Conservation (phyloP, 2,797 vertebrate genomes). For the Crax fasciolata region DNA sequence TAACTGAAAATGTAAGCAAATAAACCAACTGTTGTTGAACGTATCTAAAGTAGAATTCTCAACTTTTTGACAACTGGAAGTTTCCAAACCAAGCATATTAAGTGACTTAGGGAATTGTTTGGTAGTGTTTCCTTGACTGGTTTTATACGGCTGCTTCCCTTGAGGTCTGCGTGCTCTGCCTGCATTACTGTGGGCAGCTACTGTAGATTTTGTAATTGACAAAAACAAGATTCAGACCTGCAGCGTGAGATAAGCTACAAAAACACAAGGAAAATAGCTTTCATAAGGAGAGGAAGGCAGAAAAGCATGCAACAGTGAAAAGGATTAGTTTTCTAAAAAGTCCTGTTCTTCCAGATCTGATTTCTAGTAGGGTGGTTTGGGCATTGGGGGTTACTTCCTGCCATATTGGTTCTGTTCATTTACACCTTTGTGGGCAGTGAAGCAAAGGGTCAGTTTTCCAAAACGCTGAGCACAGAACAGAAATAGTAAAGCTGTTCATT, state of each 20-base stretch:
- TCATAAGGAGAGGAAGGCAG: neutral
- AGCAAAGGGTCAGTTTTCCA: constrained; percentile 3
- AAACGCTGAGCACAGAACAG: neutral
- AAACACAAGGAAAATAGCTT: neutral
- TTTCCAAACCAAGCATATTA: neutral
- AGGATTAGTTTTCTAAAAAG: neutral
- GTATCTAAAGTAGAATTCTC: neutral
- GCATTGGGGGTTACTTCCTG: neutral
- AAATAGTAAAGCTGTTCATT: constrained; percentile 39
- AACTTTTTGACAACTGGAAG: neutral
- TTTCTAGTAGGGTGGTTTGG: neutral
- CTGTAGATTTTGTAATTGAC: neutral
- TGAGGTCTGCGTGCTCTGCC: accelerated
- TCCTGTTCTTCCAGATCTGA: neutral
- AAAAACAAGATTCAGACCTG: neutral
- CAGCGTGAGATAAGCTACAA: neutral
- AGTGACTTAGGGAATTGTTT: neutral
- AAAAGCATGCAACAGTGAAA: neutral
- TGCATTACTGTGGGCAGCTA: neutral
- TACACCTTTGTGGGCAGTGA: neutral
- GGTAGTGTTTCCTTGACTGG: neutral
- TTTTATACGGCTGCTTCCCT: neutral
- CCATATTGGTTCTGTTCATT: neutral
- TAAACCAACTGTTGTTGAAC: neutral
- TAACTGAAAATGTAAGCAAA: neutral